Conservation (phyloP, 2,888 invertebrate genomes). For the Orthosia incerta region DNA sequence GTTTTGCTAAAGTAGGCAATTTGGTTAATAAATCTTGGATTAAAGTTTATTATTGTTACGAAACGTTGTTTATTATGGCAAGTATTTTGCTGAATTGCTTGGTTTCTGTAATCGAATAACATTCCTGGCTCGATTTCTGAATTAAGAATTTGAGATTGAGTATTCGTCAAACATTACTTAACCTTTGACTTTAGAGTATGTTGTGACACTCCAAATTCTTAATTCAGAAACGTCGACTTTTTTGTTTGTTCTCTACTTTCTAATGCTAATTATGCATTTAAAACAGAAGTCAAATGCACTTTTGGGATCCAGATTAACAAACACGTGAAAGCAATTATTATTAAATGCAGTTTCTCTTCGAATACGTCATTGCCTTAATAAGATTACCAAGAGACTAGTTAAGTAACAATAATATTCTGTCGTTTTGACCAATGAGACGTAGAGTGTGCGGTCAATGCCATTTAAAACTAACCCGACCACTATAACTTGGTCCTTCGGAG, state of each 20-base stretch:
- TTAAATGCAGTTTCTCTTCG: neutral
- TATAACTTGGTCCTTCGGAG: constrained; percentile 61
- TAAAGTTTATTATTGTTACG: constrained; percentile 27
- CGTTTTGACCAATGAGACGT: constrained; percentile 67
- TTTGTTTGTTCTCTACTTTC: neutral
- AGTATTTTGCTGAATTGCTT: constrained; percentile 23
- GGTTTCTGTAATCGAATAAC: constrained; percentile 14
- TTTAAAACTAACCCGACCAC: constrained; percentile 75
- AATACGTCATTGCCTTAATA: constrained; percentile 14
- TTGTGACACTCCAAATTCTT: no score
- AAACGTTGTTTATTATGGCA: constrained; percentile 24
- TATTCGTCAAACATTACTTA: no score
- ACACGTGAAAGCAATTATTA: constrained; percentile 26
- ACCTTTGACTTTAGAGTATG: no score
- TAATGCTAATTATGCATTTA: neutral
- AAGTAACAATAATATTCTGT: constrained; percentile 56
- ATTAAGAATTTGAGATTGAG: no score
- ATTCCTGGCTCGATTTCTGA: neutral
- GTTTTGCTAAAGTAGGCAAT: constrained; percentile 32
- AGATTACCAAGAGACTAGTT: constrained; percentile 50
- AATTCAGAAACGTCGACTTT: neutral
- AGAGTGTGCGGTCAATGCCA: constrained; percentile 82
- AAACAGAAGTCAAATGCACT: neutral
- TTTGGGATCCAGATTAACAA: neutral
- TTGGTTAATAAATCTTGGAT: constrained; percentile 44